Evolutionary conservation across 1,140 invertebrate genomes (phyloP).

Genomic region (Hycleus phaleratus): DNA sequence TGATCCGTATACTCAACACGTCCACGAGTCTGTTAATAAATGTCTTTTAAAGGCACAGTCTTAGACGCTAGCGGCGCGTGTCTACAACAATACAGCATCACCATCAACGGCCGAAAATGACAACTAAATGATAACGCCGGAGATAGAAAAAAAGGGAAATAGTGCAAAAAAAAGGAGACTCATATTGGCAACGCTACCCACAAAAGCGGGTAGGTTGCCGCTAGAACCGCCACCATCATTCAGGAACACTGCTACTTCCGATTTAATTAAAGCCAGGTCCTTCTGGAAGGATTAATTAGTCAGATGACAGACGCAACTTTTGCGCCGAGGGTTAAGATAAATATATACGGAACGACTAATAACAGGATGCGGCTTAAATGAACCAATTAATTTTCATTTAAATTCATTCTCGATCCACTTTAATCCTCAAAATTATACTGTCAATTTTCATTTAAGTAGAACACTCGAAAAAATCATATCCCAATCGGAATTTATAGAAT

Average conservation of each 20-base stretch:
- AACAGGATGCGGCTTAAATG: constrained; percentile 33
- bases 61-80: no score
- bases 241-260: constrained; percentile 22
- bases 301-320: constrained; percentile 29
- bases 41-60: constrained; percentile 19
- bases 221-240: constrained; percentile 1
- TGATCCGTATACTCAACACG: constrained; percentile 25
- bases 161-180: no score
- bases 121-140: not conserved
- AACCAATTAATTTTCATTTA: constrained; percentile 37
- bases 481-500: no score
- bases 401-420: constrained; percentile 28
- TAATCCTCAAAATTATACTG: constrained; percentile 23
- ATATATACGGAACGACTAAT: constrained; percentile 29
- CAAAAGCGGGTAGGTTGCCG: not conserved
- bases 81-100: no score
- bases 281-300: constrained; percentile 35
- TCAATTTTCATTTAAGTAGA: constrained; percentile 20
- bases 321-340: constrained; percentile 26
- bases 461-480: no score
- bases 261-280: constrained; percentile 34
- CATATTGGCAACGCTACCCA: no score
- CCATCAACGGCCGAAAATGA: not conserved
- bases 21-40: constrained; percentile 25
- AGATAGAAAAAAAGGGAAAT: no score